These are phyloP conservation scores for Aix galericulata DNA, from an alignment of 2,113 vertebrate genomes.

Conservation along the genomic window DNA sequence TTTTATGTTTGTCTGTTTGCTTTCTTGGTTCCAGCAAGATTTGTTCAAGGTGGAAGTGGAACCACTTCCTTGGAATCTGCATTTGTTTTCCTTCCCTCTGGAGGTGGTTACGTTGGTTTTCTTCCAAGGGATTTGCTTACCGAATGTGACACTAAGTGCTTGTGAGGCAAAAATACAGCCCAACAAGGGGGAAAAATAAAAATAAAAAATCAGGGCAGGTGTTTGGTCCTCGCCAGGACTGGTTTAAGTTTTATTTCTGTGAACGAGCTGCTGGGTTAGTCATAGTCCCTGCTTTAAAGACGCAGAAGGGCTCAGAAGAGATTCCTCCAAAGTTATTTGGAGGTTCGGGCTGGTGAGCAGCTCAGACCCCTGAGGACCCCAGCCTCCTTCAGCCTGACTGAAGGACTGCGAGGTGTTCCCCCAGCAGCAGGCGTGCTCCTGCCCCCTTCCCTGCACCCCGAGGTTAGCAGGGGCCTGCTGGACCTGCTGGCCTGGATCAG, in stretches of 20 bases:
- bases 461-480: not conserved
- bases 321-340: not conserved
- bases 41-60: conserved; percentile 37
- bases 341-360: not conserved
- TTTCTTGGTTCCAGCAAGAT: not conserved
- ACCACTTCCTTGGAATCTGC: conserved; percentile 21
- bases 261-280: not conserved
- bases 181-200: not conserved
- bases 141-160: not conserved
- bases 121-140: conserved; percentile 2
- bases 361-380: not conserved
- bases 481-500: not conserved
- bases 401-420: not conserved
- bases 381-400: not conserved
- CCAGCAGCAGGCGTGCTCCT: not conserved
- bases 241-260: not conserved
- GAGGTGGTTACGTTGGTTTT: conserved; percentile 3
- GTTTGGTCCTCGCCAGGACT: not conserved
- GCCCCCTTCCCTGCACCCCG: not conserved
- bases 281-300: not conserved
- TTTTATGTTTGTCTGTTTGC: not conserved
- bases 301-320: not conserved
- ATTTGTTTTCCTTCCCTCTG: conserved; percentile 11
- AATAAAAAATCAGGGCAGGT: not conserved
- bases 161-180: not conserved